Conservation (phyloP, 2,888 invertebrate genomes). For the Autographa pulchrina region DNA sequence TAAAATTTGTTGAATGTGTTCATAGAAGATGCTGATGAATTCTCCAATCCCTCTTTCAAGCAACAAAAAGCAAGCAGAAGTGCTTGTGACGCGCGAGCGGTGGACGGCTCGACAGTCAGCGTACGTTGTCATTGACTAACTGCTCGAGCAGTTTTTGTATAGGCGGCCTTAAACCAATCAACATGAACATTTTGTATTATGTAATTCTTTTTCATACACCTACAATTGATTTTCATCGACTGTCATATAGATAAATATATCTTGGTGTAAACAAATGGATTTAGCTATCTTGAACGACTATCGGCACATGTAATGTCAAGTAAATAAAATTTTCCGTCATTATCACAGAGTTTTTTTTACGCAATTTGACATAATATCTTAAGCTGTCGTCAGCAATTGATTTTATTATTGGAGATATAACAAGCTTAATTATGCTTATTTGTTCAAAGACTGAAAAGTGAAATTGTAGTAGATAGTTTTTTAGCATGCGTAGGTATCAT, state of each 20-base stretch:
- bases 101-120: too few relatives aligned
- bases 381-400: background rate
- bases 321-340: background rate
- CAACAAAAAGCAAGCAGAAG: too few relatives aligned
- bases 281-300: background rate
- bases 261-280: background rate
- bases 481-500: too few relatives aligned
- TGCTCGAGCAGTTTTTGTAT: too few relatives aligned
- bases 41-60: too few relatives aligned
- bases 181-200: background rate
- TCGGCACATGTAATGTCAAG: background rate
- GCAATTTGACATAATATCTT: background rate
- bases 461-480: too few relatives aligned
- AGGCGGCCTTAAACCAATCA: background rate
- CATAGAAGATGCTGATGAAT: too few relatives aligned
- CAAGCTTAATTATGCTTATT: too few relatives aligned
- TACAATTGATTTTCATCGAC: background rate
- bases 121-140: too few relatives aligned
- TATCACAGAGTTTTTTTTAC: background rate
- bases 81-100: too few relatives aligned
- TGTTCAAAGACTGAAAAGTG: too few relatives aligned
- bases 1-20: too few relatives aligned
- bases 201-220: background rate
- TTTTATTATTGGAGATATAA: background rate
- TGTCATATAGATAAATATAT: background rate